Conservation (phyloP, 1,140 invertebrate species). For the Nebria ingens region DNA sequence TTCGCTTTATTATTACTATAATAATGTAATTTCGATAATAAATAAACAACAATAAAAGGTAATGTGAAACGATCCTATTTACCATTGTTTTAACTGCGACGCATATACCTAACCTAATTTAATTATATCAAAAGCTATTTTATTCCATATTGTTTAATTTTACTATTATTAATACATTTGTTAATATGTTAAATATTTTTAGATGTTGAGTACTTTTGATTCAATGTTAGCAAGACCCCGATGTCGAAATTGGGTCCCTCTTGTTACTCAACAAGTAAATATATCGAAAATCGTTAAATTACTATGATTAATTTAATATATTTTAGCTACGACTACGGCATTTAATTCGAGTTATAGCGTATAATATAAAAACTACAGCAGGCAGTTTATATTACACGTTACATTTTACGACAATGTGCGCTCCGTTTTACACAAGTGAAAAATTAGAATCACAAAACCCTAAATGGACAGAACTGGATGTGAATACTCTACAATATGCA, state of each 20-base stretch:
- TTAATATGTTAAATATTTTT: too few species aligned
- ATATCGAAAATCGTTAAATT: conserved; percentile 2
- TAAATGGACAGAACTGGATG: conserved; percentile 62
- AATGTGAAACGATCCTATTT: too few species aligned
- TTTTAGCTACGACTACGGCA: conserved; percentile 32
- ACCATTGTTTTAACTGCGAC: too few species aligned
- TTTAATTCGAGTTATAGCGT: conserved; percentile 28
- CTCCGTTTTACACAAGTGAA: conserved; percentile 82
- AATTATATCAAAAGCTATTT: too few species aligned
- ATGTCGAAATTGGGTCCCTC: conserved; percentile 51
- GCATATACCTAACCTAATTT: too few species aligned
- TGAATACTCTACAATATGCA: conserved; percentile 31
- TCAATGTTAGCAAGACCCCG: conserved; percentile 47
- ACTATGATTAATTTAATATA: conserved; percentile 11
- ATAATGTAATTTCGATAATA: too few species aligned
- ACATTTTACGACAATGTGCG: conserved; percentile 66
- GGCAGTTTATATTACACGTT: conserved; percentile 64
- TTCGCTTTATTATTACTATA: too few species aligned
- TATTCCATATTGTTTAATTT: too few species aligned
- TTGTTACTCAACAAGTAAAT: conserved; percentile 47
- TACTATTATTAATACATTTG: too few species aligned
- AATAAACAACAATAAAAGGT: too few species aligned
- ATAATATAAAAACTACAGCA: conserved; percentile 23
- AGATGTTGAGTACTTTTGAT: conserved; percentile 15
- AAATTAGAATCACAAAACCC: conserved; percentile 57